These are phyloP conservation scores for Acrossocheilus wenchowensis DNA, from an alignment of 2,797 vertebrate species.

Conservation along the genomic window DNA sequence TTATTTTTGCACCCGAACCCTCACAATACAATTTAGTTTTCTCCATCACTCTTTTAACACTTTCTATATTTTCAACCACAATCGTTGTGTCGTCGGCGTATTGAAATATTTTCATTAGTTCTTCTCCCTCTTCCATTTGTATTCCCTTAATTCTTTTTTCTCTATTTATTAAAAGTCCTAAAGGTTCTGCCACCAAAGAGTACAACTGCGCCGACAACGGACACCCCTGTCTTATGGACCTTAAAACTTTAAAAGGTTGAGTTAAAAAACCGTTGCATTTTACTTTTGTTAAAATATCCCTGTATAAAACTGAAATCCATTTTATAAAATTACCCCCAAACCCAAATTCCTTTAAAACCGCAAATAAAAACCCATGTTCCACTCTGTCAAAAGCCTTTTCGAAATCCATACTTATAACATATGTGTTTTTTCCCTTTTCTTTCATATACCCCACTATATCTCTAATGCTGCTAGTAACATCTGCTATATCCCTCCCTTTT, in stretches of 20 bases:
- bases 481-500: neutral
- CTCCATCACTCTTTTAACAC: neutral
- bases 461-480: neutral
- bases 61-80: neutral
- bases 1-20: constrained; percentile 3
- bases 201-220: neutral
- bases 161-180: constrained; percentile 8
- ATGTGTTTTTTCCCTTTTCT: neutral
- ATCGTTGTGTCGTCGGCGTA: neutral
- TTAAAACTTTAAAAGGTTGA: neutral
- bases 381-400: neutral
- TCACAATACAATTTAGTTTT: neutral
- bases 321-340: neutral
- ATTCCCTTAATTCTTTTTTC: neutral
- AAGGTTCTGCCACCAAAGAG: neutral
- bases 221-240: neutral
- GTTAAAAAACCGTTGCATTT: neutral
- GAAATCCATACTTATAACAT: neutral
- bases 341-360: too few species aligned
- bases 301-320: neutral
- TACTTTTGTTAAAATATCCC: neutral
- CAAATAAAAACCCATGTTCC: neutral
- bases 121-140: neutral
- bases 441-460: neutral
- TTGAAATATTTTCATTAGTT: neutral